Conservation (phyloP, 1,140 invertebrate genomes). For the Pseudomyrmex pallidus region DNA sequence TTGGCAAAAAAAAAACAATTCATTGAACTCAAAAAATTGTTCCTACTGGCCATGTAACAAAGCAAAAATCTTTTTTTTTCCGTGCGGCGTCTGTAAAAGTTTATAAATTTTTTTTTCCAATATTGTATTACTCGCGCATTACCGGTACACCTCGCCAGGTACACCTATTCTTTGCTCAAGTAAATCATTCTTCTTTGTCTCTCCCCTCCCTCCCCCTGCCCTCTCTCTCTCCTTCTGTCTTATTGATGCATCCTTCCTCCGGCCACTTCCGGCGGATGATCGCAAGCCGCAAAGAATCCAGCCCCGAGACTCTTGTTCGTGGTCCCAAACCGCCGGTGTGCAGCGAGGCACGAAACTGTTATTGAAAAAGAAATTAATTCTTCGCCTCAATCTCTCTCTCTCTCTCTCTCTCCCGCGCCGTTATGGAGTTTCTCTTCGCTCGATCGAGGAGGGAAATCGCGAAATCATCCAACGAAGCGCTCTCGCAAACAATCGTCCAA, state of each 20-base stretch:
- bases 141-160: too few species aligned
- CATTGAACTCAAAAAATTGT: too few species aligned
- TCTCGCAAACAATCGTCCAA: not conserved
- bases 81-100: too few species aligned
- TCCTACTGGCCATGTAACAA: too few species aligned
- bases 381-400: conserved; percentile 56
- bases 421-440: conserved; percentile 46
- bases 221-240: conserved; percentile 19
- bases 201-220: not conserved
- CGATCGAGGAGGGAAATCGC: conserved; percentile 34
- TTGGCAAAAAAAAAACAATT: too few species aligned
- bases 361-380: conserved; percentile 76
- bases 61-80: too few species aligned
- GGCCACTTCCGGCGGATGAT: conserved; percentile 71
- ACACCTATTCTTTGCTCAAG: not conserved
- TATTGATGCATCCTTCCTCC: conserved; percentile 17
- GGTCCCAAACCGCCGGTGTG: conserved; percentile 67
- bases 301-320: conserved; percentile 37
- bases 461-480: not conserved
- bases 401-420: too few species aligned
- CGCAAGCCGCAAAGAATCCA: conserved; percentile 51
- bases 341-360: conserved; percentile 75
- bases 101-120: too few species aligned
- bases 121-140: too few species aligned
- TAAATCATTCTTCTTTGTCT: conserved; percentile 59